Percentiles rank a stretch among this genome's conserved stretches.
Conservation (phyloP, 1,140 invertebrate genomes). For the Theocolax elegans region DNA sequence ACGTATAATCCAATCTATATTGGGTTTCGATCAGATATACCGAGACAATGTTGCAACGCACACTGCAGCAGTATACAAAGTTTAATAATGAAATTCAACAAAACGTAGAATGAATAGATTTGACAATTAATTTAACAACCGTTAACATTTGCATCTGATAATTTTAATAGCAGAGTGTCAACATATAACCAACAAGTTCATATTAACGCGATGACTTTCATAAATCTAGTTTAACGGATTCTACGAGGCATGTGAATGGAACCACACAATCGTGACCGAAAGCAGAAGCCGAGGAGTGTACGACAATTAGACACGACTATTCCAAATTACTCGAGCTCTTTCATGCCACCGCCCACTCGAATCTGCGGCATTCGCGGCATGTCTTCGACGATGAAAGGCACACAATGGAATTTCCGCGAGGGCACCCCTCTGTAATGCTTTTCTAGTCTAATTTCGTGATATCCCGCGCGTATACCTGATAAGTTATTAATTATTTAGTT, state of each 20-base stretch:
- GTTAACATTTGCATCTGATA: neutral
- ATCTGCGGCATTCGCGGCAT: neutral
- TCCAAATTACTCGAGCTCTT: neutral
- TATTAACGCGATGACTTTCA: conserved; percentile 10
- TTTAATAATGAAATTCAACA: no score
- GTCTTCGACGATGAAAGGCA: neutral
- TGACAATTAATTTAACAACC: neutral
- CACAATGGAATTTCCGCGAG: neutral
- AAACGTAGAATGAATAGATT: no score
- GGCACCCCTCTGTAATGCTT: neutral
- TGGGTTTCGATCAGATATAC: no score
- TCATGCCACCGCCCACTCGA: neutral
- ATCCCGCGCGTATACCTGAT: no score
- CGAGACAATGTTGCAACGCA: no score
- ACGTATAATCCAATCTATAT: no score
- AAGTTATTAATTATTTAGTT: no score
- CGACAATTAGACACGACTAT: neutral
- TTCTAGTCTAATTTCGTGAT: no score
- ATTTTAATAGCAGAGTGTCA: conserved; percentile 12
- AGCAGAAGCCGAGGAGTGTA: neutral
- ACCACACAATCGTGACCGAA: no score
- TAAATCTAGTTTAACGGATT: conserved; percentile 5
- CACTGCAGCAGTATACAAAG: no score
- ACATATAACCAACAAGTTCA: conserved; percentile 11
- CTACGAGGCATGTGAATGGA: no score